A percentile compares a stretch with the other conserved stretches of the same genome.
Evolutionary conservation across 2,888 invertebrate species (phyloP).

Genomic region (Epinotia brunnichana): DNA sequence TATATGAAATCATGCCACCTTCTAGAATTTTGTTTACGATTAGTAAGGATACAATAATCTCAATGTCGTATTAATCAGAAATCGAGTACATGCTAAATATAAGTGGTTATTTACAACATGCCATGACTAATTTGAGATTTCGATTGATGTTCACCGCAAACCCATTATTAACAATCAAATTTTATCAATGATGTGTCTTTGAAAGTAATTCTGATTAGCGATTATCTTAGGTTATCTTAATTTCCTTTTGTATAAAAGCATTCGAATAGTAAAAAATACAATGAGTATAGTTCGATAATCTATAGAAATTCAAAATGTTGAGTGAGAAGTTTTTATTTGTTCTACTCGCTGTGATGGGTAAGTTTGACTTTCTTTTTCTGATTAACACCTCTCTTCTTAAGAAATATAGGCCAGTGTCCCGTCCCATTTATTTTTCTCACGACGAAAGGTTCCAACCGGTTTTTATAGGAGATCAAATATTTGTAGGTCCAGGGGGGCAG

Average conservation of each 20-base stretch:
- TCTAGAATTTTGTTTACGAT: not conserved
- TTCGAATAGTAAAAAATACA: not conserved
- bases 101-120: conserved; percentile 5
- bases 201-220: conserved; percentile 17
- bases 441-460: too few relatives aligned
- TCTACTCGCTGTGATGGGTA: conserved; percentile 23
- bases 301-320: conserved; percentile 9
- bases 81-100: conserved; percentile 12
- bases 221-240: conserved; percentile 21
- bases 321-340: not conserved
- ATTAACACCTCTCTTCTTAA: not conserved
- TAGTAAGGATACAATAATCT: not conserved
- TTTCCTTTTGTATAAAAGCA: conserved; percentile 17
- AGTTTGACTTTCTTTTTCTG: conserved; percentile 4
- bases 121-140: conserved; percentile 18
- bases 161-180: conserved; percentile 17
- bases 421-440: too few relatives aligned
- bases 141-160: conserved; percentile 29
- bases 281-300: not conserved
- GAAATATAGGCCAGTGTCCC: too few relatives aligned
- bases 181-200: conserved; percentile 13
- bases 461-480: too few relatives aligned
- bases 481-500: too few relatives aligned
- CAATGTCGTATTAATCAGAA: conserved; percentile 1
- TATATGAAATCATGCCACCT: not conserved